These are phyloP conservation scores for Xiphydria camelus DNA, from an alignment of 2,888 invertebrate species.

Conservation along the genomic window DNA sequence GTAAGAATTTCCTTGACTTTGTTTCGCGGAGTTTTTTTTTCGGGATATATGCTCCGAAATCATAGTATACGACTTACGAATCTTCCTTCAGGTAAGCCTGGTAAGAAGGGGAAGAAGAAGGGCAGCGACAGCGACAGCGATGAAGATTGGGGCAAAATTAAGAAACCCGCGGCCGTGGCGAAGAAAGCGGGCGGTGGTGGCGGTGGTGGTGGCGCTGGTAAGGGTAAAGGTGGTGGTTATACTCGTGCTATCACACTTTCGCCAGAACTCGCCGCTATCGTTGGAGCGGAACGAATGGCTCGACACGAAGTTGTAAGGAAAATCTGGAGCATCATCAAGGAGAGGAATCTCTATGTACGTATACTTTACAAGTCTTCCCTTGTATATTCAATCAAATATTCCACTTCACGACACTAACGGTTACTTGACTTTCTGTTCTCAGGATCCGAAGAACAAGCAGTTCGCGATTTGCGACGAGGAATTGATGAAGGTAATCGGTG, in stretches of 20 bases:
- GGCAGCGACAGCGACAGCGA: constrained; percentile 71
- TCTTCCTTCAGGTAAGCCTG: constrained; percentile 44
- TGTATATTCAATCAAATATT: constrained; percentile 1
- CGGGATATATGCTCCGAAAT: background rate
- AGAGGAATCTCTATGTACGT: constrained; percentile 76
- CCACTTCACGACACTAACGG: background rate
- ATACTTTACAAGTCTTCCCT: background rate
- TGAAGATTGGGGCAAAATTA: constrained; percentile 70
- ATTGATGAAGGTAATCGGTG: constrained; percentile 84
- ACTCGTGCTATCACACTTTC: constrained; percentile 83
- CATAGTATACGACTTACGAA: too few species aligned
- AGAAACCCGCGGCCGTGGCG: constrained; percentile 53
- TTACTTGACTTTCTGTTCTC: constrained; percentile 17
- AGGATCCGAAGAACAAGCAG: constrained; percentile 93
- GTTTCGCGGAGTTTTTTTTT: background rate
- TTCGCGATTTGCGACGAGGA: constrained; percentile 93
- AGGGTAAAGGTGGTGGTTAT: constrained; percentile 74
- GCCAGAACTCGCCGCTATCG: constrained; percentile 79
- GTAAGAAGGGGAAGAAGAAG: constrained; percentile 64
- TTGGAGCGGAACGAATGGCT: constrained; percentile 83
- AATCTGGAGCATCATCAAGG: constrained; percentile 88
- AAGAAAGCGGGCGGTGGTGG: constrained; percentile 59
- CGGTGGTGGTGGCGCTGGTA: constrained; percentile 51
- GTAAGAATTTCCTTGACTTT: constrained; percentile 21
- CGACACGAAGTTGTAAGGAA: constrained; percentile 89